Percentiles rank a stretch among this genome's conserved stretches.
phyloP scores from a whole-genome alignment of 1,140 invertebrate species.

The Goniozus legneri region DNA sequence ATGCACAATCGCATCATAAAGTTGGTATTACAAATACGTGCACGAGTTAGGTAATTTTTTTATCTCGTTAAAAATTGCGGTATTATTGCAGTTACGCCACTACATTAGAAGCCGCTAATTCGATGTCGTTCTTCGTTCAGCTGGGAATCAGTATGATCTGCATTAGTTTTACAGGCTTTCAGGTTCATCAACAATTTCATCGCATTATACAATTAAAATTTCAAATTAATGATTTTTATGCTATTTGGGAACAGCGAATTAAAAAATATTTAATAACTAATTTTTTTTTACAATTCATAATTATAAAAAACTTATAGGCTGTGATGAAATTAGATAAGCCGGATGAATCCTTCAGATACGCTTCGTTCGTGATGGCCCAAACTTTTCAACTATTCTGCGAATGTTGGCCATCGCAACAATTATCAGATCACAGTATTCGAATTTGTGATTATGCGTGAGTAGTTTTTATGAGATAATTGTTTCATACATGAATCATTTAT shows the following conservation, averaged over 20 bases:
- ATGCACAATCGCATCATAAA: conserved; percentile 24
- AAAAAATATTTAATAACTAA: not conserved
- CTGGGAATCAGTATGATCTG: conserved; percentile 28
- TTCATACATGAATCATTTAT: no score
- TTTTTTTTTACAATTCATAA: conserved; percentile 1
- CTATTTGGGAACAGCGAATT: not conserved
- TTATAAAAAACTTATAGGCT: conserved; percentile 15
- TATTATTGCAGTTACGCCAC: conserved; percentile 19
- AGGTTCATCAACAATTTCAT: conserved; percentile 21
- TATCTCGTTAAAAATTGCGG: no score
- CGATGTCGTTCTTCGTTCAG: conserved; percentile 27
- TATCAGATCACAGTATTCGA: conserved; percentile 20
- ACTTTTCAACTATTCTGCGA: conserved; percentile 22
- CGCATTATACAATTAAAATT: not conserved
- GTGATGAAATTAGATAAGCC: conserved; percentile 16
- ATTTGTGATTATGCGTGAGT: conserved; percentile 25
- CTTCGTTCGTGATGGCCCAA: conserved; percentile 18
- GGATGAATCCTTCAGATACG: conserved; percentile 18
- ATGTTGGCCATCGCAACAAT: conserved; percentile 27
- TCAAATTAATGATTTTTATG: conserved; percentile 6
- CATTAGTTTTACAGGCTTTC: conserved; percentile 31
- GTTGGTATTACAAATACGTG: conserved; percentile 26
- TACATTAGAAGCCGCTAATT: conserved; percentile 21
- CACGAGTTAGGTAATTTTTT: no score
- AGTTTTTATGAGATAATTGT: no score